These are phyloP conservation scores for Cetoscarus ocellatus DNA, from an alignment of 2,797 vertebrate genomes.

Conservation along the genomic window DNA sequence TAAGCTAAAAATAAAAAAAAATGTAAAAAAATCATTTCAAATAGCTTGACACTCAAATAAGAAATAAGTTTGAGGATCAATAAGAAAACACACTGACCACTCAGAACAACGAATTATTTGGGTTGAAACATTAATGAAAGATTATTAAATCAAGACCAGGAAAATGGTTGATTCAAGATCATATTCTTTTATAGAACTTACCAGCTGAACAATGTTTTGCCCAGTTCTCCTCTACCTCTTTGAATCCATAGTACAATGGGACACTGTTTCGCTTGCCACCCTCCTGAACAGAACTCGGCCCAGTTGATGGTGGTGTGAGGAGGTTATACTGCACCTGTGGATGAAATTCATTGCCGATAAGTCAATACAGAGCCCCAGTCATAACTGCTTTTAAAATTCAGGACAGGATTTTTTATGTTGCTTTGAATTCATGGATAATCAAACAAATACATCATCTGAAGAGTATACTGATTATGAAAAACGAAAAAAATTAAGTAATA, in stretches of 20 bases:
- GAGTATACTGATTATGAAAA: too few species aligned
- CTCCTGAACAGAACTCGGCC: conserved; percentile 88
- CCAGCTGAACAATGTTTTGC: conserved; percentile 94
- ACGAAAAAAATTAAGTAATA: background rate
- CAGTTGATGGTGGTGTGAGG: conserved; percentile 91
- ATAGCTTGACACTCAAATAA: too few species aligned
- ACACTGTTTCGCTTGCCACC: conserved; percentile 80
- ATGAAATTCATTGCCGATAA: conserved; percentile 1
- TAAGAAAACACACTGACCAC: background rate
- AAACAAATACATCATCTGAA: too few species aligned
- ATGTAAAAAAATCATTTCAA: too few species aligned
- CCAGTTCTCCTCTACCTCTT: conserved; percentile 99
- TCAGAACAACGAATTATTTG: background rate
- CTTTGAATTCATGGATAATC: background rate
- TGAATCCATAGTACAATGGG: conserved; percentile 95
- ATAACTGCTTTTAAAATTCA: background rate
- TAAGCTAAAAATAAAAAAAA: too few species aligned
- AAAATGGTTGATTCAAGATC: background rate
- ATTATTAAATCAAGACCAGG: background rate
- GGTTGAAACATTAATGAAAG: too few species aligned
- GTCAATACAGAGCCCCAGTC: background rate
- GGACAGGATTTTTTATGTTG: background rate
- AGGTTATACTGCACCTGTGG: conserved; percentile 96
- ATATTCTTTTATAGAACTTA: conserved; percentile 46
- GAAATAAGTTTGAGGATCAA: background rate